Conservation (phyloP, 30 jellyfish, hydroid and myxozoan genomes). For the Pelagia noctiluca region DNA sequence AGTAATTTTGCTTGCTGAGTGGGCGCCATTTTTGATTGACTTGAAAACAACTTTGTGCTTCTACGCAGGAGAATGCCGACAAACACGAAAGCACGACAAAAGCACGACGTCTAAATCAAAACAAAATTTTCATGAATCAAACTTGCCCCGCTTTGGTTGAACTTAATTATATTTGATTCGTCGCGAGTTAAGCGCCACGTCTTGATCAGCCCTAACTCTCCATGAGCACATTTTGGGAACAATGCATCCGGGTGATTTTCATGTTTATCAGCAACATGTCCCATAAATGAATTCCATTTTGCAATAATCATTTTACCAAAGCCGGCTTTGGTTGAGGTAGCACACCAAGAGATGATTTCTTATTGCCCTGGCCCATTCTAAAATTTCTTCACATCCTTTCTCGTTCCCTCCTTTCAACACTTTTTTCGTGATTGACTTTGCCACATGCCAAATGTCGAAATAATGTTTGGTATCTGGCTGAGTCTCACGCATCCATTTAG, state of each 20-base stretch:
- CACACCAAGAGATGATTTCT: conserved; percentile 50
- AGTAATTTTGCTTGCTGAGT: too few relatives aligned
- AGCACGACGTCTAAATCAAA: too few relatives aligned
- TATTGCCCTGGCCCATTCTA: conserved; percentile 13
- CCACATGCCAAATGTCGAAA: conserved; percentile 38
- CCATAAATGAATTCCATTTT: conserved; percentile 40
- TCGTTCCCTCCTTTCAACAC: conserved; percentile 15
- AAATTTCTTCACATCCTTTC: conserved; percentile 14
- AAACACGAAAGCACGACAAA: too few relatives aligned
- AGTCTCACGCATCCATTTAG: conserved; percentile 36
- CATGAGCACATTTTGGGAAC: conserved; percentile 45
- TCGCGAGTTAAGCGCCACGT: too few relatives aligned
- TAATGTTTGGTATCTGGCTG: conserved; percentile 37
- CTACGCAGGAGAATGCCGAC: too few relatives aligned
- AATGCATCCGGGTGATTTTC: conserved; percentile 17
- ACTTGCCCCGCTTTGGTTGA: too few relatives aligned
- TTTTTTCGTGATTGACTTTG: conserved; percentile 10
- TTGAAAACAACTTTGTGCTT: too few relatives aligned
- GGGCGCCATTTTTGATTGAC: too few relatives aligned
- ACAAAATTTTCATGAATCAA: too few relatives aligned
- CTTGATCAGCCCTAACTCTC: too few relatives aligned
- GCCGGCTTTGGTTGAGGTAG: conserved; percentile 30
- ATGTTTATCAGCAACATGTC: conserved; percentile 49
- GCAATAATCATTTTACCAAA: conserved; percentile 38
- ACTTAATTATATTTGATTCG: too few relatives aligned